These are phyloP conservation scores for Formicarius rufipectus DNA, from an alignment of 2,113 vertebrate species.

Conservation along the genomic window DNA sequence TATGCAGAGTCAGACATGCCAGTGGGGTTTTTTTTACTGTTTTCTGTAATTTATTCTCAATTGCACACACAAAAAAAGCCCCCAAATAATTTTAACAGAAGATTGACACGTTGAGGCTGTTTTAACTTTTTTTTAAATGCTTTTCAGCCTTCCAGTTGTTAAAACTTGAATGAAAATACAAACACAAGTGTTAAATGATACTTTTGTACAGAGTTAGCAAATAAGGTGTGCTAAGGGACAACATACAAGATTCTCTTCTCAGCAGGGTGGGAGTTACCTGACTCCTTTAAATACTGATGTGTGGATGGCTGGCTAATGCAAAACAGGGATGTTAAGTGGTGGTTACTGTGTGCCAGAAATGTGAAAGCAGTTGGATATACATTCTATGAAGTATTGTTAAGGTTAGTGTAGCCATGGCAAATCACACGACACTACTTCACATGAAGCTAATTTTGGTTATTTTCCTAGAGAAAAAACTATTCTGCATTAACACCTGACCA, in stretches of 20 bases:
- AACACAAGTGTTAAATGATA: background rate
- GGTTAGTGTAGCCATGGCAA: fast-evolving
- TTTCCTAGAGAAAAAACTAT: background rate
- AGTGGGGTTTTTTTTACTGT: background rate
- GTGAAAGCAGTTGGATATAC: background rate
- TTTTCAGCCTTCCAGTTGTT: background rate
- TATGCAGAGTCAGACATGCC: background rate
- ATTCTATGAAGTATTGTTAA: fast-evolving
- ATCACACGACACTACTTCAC: fast-evolving
- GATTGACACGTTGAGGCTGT: background rate
- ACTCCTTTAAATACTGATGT: background rate
- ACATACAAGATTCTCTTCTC: background rate
- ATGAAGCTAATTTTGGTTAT: background rate
- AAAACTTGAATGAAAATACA: background rate
- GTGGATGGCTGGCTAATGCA: background rate
- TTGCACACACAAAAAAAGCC: background rate
- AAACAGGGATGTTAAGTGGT: fast-evolving
- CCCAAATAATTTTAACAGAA: background rate
- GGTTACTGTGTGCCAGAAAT: background rate
- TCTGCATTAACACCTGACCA: fast-evolving
- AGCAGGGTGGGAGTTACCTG: background rate
- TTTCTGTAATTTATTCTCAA: background rate
- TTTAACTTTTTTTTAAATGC: background rate
- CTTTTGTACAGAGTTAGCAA: background rate
- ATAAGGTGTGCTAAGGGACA: background rate